Conservation (phyloP, 2,888 invertebrate species). For the Phaedon cochleariae region DNA sequence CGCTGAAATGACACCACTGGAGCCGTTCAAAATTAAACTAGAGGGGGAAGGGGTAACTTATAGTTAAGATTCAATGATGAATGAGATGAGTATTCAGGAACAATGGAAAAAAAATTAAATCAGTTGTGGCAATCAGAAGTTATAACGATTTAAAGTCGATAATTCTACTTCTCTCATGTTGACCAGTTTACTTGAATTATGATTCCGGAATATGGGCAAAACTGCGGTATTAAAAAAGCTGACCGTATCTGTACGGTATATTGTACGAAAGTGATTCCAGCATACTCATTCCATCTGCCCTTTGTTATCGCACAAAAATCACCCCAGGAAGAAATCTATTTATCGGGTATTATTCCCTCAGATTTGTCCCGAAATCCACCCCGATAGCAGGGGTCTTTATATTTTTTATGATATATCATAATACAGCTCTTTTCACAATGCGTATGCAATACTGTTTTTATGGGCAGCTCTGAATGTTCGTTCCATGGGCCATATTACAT, state of each 20-base stretch:
- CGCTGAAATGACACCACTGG: no score
- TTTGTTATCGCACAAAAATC: constrained; percentile 39
- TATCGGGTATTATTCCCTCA: constrained; percentile 52
- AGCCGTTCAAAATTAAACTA: no score
- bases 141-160: no score
- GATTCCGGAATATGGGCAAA: no score
- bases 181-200: no score
- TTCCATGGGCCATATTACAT: constrained; percentile 53
- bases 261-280: constrained; percentile 16
- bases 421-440: constrained; percentile 59
- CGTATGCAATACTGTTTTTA: constrained; percentile 62
- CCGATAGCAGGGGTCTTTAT: constrained; percentile 56
- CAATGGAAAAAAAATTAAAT: no score
- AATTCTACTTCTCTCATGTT: no score
- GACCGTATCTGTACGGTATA: background rate
- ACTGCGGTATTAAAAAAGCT: background rate
- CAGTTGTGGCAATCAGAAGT: no score
- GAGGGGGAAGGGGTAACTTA: no score
- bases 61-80: no score
- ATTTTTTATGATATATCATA: constrained; percentile 62
- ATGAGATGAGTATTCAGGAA: no score
- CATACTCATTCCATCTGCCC: constrained; percentile 34
- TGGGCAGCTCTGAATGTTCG: constrained; percentile 55
- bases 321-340: constrained; percentile 49
- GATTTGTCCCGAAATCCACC: constrained; percentile 56